Base-by-base conservation (phyloP, 2,888 invertebrate genomes). In the Leptinotarsa rubiginosa region DNA sequence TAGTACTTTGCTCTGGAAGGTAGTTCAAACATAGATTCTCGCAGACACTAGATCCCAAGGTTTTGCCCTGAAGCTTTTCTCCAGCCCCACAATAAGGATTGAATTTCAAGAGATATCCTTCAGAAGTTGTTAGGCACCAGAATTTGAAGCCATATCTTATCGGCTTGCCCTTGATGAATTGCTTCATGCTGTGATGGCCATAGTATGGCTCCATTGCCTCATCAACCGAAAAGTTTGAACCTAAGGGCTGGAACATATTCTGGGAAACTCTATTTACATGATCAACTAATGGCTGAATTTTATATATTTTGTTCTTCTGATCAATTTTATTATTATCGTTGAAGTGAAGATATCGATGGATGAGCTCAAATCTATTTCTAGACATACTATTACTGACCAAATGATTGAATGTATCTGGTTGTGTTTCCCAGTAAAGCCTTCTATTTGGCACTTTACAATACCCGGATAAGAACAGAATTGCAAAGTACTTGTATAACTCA, bases 71-170 rank as follows among this genome's bases (percentile, higher is more conserved):
- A 54, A 54, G 16, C 18, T 18, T 54, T 70, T 75, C 73, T 15
- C 77, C 71, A 16, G 65, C 56, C 7, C 75, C 75, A 50, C 56
- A 62, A 73, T 77, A 75, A 12, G 72, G 54, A 69, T n/a, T 25
- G 59, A 74, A 77, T 76, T 76, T 74, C 52, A 22, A 22, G 22
- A 22, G 22, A 22, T 22, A 78, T 15, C 77, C 77, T 41, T 77
- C 73, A 52, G 41, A 69, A 20, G 69, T 69, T 41, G 70, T 72
- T 16, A 75, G 62, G 47, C 75, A 78, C 75, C 79, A 79, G 69
- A 77, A 73, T 69, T 72, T 68, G n/a, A 56, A 67, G 10, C 72
- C 67, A 41, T 67, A 72, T 18, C 72, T 65, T 16, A 65, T 65
- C 18, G 47, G 47, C 25, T 65, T 65, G 18, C 65, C 47, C 25